phyloP scores from a whole-genome alignment of 2,113 vertebrate species.

The Falco punctatus region DNA sequence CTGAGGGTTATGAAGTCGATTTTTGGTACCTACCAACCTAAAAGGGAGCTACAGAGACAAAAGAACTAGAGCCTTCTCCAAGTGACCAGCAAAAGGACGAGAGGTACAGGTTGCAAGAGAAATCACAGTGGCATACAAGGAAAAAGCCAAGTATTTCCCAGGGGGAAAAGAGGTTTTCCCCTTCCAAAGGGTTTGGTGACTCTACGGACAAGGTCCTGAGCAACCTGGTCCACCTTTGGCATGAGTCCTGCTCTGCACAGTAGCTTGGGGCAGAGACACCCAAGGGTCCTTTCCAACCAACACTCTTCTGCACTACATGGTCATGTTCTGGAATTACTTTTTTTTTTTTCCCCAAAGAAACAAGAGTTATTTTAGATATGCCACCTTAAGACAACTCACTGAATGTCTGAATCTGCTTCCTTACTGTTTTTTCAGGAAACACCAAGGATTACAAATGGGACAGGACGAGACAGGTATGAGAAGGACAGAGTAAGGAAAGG shows the following conservation, averaged over 20 bases:
- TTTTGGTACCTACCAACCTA: background rate
- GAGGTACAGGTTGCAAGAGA: background rate
- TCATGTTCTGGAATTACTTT: background rate
- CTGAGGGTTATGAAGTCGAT: background rate
- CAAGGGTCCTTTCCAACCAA: background rate
- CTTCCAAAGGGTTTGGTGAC: background rate
- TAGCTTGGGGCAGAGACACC: background rate
- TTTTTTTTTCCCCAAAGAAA: background rate
- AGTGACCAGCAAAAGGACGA: background rate
- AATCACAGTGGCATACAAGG: background rate
- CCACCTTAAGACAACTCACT: background rate
- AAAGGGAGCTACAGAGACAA: background rate
- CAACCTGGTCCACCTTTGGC: background rate
- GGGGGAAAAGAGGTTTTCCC: background rate
- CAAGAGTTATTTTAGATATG: background rate
- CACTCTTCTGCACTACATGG: rapidly evolving
- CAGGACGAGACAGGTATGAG: background rate
- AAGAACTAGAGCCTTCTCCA: background rate
- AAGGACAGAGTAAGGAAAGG: background rate
- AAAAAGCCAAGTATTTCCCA: background rate
- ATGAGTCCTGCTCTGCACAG: background rate
- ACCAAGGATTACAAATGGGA: background rate
- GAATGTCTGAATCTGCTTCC: background rate
- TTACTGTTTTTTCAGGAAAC: background rate
- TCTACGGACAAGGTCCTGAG: background rate